phyloP scores from a whole-genome alignment of 23 tunicate species.

The Halocynthia roretzi region DNA sequence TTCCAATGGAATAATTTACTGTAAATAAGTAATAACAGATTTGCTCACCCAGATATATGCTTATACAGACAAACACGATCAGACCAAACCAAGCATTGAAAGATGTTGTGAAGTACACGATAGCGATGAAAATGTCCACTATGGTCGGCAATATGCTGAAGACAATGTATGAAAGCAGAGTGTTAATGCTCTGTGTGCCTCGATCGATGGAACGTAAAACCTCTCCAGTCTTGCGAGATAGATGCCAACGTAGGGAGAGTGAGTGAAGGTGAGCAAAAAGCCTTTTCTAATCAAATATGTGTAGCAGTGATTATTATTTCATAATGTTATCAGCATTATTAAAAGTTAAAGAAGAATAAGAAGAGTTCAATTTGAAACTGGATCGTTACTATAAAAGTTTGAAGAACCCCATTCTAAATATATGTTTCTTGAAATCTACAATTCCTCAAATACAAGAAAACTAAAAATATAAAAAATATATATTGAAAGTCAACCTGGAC shows the following conservation, averaged over 20 bases:
- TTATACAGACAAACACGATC: slow-evolving; percentile 70
- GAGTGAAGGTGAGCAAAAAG: slow-evolving; percentile 86
- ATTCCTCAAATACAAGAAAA: not conserved
- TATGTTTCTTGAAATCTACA: too few species aligned
- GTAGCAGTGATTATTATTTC: not conserved
- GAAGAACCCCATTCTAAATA: too few species aligned
- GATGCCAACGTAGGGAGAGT: slow-evolving; percentile 93
- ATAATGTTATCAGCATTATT: too few species aligned
- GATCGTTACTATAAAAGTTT: too few species aligned
- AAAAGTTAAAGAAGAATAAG: too few species aligned
- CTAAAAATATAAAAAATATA: not conserved
- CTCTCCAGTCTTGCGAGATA: slow-evolving; percentile 95
- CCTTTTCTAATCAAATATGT: slow-evolving; percentile 16
- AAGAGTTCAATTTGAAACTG: too few species aligned
- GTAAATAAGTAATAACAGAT: not conserved
- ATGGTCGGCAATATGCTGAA: slow-evolving; percentile 92
- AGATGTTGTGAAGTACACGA: slow-evolving; percentile 74
- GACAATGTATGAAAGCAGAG: slow-evolving; percentile 67
- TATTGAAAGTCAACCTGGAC: slow-evolving; percentile 44
- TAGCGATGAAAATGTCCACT: slow-evolving; percentile 80
- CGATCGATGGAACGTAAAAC: slow-evolving; percentile 91
- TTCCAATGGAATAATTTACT: too few species aligned
- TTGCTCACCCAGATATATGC: slow-evolving; percentile 63
- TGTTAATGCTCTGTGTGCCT: slow-evolving; percentile 90
- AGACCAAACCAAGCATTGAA: slow-evolving; percentile 91